Percentiles rank a stretch among this genome's conserved stretches.
These are phyloP conservation scores for Sylvicola cinctus DNA, from an alignment of 2,888 invertebrate genomes.

Conservation along the genomic window DNA sequence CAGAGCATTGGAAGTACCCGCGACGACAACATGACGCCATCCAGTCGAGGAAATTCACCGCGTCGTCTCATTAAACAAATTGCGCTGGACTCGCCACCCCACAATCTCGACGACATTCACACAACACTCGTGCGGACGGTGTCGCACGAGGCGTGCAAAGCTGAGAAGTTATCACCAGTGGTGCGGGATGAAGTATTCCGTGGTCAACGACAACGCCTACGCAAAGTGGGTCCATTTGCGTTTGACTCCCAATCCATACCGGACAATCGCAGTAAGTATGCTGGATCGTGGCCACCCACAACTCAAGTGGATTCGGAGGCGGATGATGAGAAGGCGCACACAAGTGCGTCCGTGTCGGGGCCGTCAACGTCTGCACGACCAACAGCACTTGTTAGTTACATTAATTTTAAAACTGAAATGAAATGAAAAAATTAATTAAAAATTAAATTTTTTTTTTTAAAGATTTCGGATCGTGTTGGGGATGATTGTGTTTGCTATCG, in stretches of 20 bases:
- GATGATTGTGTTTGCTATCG: conserved; percentile 50
- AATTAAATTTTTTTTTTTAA: background rate
- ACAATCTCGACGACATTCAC: conserved; percentile 14
- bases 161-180: conserved; percentile 2
- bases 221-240: conserved; percentile 31
- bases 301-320: conserved; percentile 17
- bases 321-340: conserved; percentile 14
- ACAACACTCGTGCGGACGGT: conserved; percentile 19
- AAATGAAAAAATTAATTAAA: background rate
- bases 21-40: too few relatives aligned
- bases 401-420: conserved; percentile 1
- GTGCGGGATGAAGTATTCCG: conserved; percentile 18
- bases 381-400: too few relatives aligned
- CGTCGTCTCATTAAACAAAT: conserved; percentile 46
- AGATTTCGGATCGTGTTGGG: conserved; percentile 26
- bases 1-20: too few relatives aligned
- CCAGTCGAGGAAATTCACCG: conserved; percentile 26
- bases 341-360: conserved; percentile 11
- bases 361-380: too few relatives aligned
- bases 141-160: conserved; percentile 10
- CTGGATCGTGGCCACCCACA: conserved; percentile 33
- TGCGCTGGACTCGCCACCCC: conserved; percentile 44
- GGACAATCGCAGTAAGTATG: conserved; percentile 27
- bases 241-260: conserved; percentile 30
- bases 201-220: conserved; percentile 30